Conservation (phyloP, 2,797 vertebrate genomes). For the Decapterus maruadsi region DNA sequence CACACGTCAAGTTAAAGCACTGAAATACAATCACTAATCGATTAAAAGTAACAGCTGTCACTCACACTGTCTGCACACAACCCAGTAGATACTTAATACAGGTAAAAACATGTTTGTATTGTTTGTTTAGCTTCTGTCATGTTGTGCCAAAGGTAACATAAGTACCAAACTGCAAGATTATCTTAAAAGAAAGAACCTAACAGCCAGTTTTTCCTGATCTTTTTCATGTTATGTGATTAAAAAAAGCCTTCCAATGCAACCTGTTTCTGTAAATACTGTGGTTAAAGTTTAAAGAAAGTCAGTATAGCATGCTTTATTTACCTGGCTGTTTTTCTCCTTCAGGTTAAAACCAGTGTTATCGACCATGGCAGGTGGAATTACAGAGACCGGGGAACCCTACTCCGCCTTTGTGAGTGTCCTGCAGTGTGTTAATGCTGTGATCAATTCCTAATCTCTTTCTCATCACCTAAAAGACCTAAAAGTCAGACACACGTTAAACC, state of each 20-base stretch:
- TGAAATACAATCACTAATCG: not conserved
- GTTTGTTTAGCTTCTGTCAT: accelerated
- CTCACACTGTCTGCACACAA: no score
- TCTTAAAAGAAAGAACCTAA: not conserved
- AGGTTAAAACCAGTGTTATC: conserved; percentile 49
- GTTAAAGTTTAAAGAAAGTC: no score
- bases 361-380: conserved; percentile 94
- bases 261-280: not conserved
- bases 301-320: not conserved
- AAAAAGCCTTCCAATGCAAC: not conserved
- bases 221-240: not conserved
- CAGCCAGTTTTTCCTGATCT: not conserved
- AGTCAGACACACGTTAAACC: not conserved
- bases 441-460: not conserved
- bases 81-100: accelerated
- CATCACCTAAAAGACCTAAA: conserved; percentile 4
- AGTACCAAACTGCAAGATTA: not conserved
- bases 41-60: not conserved
- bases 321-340: not conserved
- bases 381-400: conserved; percentile 95
- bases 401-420: conserved; percentile 93
- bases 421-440: not conserved
- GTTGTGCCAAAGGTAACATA: accelerated
- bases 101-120: not conserved
- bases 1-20: no score